Percentiles rank a stretch among this genome's conserved stretches.
These are phyloP conservation scores for Elysia chlorotica DNA, from an alignment of 1,140 invertebrate species.

Conservation along the genomic window DNA sequence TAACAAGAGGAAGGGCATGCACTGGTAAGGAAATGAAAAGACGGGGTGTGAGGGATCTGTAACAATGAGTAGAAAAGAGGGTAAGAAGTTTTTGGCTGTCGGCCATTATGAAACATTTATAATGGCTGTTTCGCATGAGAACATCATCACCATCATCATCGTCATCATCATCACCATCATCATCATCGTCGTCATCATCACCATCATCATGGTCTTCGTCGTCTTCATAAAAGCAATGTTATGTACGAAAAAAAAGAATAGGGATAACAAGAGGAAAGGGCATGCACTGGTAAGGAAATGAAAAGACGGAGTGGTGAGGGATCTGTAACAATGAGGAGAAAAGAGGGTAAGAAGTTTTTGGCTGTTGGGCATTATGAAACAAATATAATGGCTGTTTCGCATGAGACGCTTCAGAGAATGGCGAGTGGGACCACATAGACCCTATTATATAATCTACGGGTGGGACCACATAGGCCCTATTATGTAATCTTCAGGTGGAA, in stretches of 20 bases:
- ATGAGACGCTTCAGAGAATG: no score
- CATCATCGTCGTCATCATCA: background rate
- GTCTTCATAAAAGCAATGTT: background rate
- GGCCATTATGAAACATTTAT: no score
- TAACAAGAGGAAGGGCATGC: background rate
- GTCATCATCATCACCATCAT: slow-evolving; percentile 2
- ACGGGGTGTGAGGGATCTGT: background rate
- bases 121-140: no score
- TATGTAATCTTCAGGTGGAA: no score
- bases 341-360: no score
- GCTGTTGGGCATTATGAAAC: no score
- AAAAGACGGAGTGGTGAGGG: background rate
- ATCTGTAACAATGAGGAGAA: background rate
- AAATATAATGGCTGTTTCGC: no score
- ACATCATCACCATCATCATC: no score
- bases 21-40: background rate
- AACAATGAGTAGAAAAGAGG: background rate
- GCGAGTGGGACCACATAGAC: no score
- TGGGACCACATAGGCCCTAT: no score
- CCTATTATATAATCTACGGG: no score
- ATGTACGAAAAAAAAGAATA: background rate
- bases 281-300: background rate
- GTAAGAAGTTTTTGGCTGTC: no score
- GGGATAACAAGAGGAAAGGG: background rate
- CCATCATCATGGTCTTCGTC: background rate